Evolutionary conservation across 2,888 invertebrate genomes (phyloP), one percentile per base, ranked within the genome.

Genomic region (Xestoiulus laeticollis): DNA sequence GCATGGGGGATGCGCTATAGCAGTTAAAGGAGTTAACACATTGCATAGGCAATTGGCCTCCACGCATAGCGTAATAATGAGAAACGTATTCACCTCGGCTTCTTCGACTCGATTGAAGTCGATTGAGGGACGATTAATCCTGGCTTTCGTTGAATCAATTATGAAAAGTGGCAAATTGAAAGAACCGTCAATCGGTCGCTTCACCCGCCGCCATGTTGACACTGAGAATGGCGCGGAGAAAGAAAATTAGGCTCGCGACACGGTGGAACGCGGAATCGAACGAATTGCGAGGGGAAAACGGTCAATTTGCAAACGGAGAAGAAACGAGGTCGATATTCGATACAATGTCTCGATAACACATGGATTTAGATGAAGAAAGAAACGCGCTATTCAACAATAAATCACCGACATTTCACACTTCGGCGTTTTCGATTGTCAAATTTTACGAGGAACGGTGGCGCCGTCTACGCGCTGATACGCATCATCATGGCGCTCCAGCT

Each of bases 131-230:
- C 26, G 68, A 68, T 68, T 68, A 26, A 26, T 68, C 10, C 68
- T 26, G 0, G 68, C 3, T 26, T 10, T 10, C 85, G 85, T 85
- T 33, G 38, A 85, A 85, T 12, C 14, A 33, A 32, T 22, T 33
- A 85, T 33, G 12, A 33, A 85, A 44, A 85, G 33, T 38, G n/a
- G 85, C 44, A 33, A 44, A 38, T 85, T 33, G 38, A 85, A 38
- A 38, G n/a, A 48, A 43, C 86, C 86, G 86, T 86, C 86, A 86
- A 86, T 32, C 86, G 86, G 86, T 86, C 87, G 87, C 87, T 85
- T 85, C 85, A 53, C 26, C 33, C 85, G 87, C 87, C 87, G 87
- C 87, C 87, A 87, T 87, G 87, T 87, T 87, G 85, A 87, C 85
- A 87, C 85, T 68, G 85, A 83, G 83, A 87, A 85, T 85, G 87